A percentile compares a stretch with the other conserved stretches of the same genome.
Evolutionary conservation across 2,888 invertebrate genomes (phyloP).

Genomic region (Apamea anceps): DNA sequence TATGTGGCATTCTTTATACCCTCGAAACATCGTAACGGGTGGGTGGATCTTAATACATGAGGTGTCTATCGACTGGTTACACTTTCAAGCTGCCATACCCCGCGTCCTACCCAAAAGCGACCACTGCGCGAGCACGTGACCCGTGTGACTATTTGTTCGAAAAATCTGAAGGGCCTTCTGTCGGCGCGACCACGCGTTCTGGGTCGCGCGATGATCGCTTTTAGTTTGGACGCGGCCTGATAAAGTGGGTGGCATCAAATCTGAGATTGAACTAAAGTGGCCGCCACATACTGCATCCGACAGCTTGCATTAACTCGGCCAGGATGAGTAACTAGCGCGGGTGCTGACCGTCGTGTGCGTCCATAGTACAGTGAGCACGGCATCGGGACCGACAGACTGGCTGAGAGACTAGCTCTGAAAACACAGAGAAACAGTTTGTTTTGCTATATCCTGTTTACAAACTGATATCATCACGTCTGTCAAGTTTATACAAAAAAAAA

Average conservation of each 20-base stretch:
- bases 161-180: neutral
- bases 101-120: neutral
- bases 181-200: neutral
- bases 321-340: neutral
- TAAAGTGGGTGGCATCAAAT: neutral
- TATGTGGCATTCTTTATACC: neutral
- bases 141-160: neutral
- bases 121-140: neutral
- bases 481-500: neutral
- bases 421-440: neutral
- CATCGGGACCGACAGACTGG: too few relatives aligned
- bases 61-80: neutral
- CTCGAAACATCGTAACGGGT: neutral
- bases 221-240: neutral
- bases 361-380: neutral
- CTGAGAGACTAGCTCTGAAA: neutral
- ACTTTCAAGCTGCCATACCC: neutral
- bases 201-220: neutral
- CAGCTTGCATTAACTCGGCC: neutral
- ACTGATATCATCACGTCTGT: too few relatives aligned
- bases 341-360: neutral
- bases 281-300: neutral
- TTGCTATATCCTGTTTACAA: neutral
- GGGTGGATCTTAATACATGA: neutral
- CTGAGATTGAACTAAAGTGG: neutral